These are phyloP conservation scores for Desoria tigrina DNA, from an alignment of 2,888 invertebrate species.

Conservation along the genomic window DNA sequence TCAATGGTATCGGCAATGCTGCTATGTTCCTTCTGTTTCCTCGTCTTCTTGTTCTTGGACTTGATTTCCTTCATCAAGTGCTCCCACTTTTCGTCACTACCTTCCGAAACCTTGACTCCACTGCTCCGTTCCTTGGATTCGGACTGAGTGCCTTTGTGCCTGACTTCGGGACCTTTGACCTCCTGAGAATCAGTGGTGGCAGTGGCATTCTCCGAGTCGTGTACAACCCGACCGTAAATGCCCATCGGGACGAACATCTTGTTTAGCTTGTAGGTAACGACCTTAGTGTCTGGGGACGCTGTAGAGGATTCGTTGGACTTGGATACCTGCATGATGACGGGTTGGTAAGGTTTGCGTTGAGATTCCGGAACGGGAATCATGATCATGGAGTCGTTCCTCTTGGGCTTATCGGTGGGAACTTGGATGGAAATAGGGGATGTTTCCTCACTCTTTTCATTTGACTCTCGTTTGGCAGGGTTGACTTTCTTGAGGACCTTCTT, in stretches of 20 bases:
- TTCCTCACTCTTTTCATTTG: too few species aligned
- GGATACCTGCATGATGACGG: constrained; percentile 35
- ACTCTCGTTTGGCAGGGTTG: too few species aligned
- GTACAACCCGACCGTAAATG: constrained; percentile 46
- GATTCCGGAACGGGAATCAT: constrained; percentile 48
- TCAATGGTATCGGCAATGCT: constrained; percentile 36
- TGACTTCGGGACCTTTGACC: constrained; percentile 13
- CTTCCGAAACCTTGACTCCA: constrained; percentile 5
- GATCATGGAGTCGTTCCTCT: constrained; percentile 20
- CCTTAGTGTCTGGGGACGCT: constrained; percentile 27
- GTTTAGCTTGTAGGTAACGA: constrained; percentile 47
- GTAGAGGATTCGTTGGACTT: constrained; percentile 24
- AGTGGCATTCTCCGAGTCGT: constrained; percentile 28
- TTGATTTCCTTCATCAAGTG: constrained; percentile 19
- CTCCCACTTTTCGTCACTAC: constrained; percentile 17
- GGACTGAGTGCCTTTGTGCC: constrained; percentile 31
- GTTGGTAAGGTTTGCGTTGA: constrained; percentile 48
- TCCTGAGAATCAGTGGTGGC: neutral
- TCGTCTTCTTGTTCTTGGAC: constrained; percentile 16
- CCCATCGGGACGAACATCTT: constrained; percentile 52
- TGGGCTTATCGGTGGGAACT: neutral
- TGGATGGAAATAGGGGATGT: too few species aligned
- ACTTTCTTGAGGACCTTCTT: neutral
- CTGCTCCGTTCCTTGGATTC: constrained; percentile 17
- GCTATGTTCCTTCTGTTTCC: constrained; percentile 16